Conservation (phyloP, 2,113 vertebrate species). For the rabbit (Oryctolagus cuniculus) region DNA sequence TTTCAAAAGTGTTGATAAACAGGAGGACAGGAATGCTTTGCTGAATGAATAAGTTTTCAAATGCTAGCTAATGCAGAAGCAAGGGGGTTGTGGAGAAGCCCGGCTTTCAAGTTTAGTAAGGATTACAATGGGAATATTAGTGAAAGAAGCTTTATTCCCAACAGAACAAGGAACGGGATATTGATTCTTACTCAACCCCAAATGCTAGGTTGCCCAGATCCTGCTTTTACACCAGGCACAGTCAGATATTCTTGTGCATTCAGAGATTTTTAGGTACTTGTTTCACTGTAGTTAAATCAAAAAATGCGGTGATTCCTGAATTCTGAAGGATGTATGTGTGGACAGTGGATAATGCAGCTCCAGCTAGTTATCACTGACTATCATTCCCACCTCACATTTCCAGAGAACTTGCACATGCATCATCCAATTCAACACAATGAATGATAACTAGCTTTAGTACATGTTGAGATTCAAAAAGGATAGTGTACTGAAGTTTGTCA, state of each 20-base stretch:
- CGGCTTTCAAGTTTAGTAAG: neutral
- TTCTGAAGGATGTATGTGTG: neutral
- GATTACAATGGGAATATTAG: neutral
- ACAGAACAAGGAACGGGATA: neutral
- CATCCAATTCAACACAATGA: neutral
- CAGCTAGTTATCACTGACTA: neutral
- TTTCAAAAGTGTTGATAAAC: neutral
- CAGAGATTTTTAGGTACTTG: neutral
- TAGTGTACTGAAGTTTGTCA: neutral
- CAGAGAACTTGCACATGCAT: neutral
- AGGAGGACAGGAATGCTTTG: neutral
- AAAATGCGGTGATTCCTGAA: neutral
- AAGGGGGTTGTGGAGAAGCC: neutral
- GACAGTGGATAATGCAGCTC: neutral
- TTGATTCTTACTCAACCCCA: neutral
- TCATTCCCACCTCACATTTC: neutral
- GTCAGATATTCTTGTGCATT: neutral
- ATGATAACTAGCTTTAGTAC: no score
- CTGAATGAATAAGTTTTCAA: slow-evolving; percentile 7
- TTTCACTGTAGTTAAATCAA: neutral
- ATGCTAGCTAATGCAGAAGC: neutral
- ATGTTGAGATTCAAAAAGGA: slow-evolving; percentile 1
- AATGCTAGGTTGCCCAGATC: neutral
- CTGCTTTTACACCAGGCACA: neutral
- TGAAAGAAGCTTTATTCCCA: neutral